Evolutionary conservation across 2,888 invertebrate species (phyloP).

Genomic region (Timandra comae): DNA sequence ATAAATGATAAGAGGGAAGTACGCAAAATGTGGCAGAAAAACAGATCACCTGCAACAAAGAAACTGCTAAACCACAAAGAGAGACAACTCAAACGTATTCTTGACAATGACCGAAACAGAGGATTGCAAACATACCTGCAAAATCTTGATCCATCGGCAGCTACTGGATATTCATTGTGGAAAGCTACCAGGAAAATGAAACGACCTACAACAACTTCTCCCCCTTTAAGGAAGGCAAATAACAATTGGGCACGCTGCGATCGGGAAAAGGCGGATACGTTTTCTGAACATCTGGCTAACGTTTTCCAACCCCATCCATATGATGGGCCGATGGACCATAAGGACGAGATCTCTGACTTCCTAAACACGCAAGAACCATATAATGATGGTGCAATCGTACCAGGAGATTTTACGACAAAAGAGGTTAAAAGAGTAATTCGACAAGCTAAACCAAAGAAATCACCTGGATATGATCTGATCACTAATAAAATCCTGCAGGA

Average conservation of each 20-base stretch:
- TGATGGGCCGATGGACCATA: slow-evolving; percentile 1
- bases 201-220: slow-evolving; percentile 2
- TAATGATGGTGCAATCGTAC: background rate
- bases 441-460: slow-evolving; percentile 2
- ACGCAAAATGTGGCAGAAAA: slow-evolving; percentile 13
- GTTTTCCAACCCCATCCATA: slow-evolving; percentile 9
- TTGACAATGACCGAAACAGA: background rate
- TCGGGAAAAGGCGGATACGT: slow-evolving; percentile 8
- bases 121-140: slow-evolving; percentile 1
- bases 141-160: slow-evolving; percentile 8
- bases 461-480: slow-evolving; percentile 12
- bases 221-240: slow-evolving; percentile 8
- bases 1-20: slow-evolving; percentile 14
- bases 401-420: background rate
- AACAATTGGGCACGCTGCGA: slow-evolving; percentile 10
- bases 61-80: slow-evolving; percentile 6
- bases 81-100: slow-evolving; percentile 5
- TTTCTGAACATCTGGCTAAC: slow-evolving; percentile 9
- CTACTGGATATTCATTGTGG: slow-evolving; percentile 18
- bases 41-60: slow-evolving; percentile 11
- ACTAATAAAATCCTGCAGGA: slow-evolving; percentile 4
- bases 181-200: slow-evolving; percentile 17
- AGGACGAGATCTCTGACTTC: background rate
- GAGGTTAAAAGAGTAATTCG: background rate
- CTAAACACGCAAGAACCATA: slow-evolving; percentile 2